Evolutionary conservation across 2,113 vertebrate species (phyloP), one percentile per base, ranked within the genome.

Genomic region (Piprites chloris): DNA sequence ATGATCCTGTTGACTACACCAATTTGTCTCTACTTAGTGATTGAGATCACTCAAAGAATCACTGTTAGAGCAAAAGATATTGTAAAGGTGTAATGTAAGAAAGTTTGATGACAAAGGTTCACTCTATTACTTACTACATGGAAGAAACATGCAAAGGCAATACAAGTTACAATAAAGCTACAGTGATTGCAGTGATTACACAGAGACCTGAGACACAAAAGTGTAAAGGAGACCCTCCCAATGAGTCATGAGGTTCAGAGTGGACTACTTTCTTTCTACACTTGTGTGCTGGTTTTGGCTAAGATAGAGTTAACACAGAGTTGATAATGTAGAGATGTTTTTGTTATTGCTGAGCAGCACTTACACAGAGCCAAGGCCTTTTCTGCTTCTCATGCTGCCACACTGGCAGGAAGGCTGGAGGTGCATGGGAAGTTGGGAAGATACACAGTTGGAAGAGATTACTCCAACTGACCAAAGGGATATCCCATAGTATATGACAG

Each of bases 381-480:
- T 42, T 9, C 32, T 58, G 30, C 21, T 76, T 26, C 30, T 19
- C 1, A 3, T 8, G 5, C 8, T 66, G n/a, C 16, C 35, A 30
- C 0, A 0, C 10, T 58, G 35, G 15, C 1, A 11, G 41, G 3
- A 24, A 66, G 30, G 14, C 9, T 1, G 3, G 50, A 11, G 5
- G 6, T 49, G 30, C 20, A 13, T 11, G 16, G 19, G 35, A 58
- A 6, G 20, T 0, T 67, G 30, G 35, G 10, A 67, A 21, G 62
- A 35, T 26, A 17, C 44, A 32, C 9, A 58, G 16, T 9, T 14
- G 14, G 42, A 11, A 35, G 35, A 76, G 13, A 22, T 49, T 33
- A 35, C 6, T 6, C 6, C 30, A 58, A 13, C 26, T 59, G 12
- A 42, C 11, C 35, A 35, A 49, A 35, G 24, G 33, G 52, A 21